These are phyloP conservation scores for Sericinus montela DNA, from an alignment of 2,888 invertebrate species.

Conservation along the genomic window DNA sequence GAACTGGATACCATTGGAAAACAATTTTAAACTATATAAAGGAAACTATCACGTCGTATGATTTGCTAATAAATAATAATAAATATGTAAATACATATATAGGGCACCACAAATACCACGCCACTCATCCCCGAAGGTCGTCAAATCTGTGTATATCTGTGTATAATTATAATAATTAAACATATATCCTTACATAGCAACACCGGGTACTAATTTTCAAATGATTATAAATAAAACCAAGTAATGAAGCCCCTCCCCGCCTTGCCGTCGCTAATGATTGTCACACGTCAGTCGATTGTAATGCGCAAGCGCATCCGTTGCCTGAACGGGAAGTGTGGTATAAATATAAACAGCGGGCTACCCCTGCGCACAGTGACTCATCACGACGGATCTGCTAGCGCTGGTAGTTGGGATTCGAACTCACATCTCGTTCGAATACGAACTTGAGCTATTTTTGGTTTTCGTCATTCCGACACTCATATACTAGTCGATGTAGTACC, in stretches of 20 bases:
- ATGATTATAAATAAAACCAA: not conserved
- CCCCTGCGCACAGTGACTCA: slow-evolving; percentile 32
- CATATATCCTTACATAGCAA: no score
- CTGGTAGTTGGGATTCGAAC: no score
- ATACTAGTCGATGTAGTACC: not conserved
- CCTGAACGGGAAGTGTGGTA: slow-evolving; percentile 24
- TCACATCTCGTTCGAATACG: slow-evolving; percentile 30
- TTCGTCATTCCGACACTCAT: slow-evolving; percentile 1
- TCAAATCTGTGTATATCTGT: no score
- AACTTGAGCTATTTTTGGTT: slow-evolving; percentile 32
- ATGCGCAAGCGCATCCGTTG: slow-evolving; percentile 41
- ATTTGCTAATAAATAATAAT: no score
- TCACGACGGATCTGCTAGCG: slow-evolving; percentile 28
- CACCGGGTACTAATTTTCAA: no score
- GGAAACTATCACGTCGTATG: no score
- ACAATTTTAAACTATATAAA: no score
- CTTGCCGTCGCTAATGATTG: not conserved
- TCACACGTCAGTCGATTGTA: slow-evolving; percentile 31
- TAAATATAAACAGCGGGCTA: slow-evolving; percentile 41
- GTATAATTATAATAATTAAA: no score
- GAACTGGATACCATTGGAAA: no score
- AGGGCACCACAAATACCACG: no score
- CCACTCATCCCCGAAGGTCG: no score
- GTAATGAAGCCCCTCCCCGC: not conserved
- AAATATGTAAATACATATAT: no score